Percentiles rank a stretch among this genome's conserved stretches.
These are phyloP conservation scores for Macaria liturata DNA, from an alignment of 2,888 invertebrate species.

Conservation along the genomic window DNA sequence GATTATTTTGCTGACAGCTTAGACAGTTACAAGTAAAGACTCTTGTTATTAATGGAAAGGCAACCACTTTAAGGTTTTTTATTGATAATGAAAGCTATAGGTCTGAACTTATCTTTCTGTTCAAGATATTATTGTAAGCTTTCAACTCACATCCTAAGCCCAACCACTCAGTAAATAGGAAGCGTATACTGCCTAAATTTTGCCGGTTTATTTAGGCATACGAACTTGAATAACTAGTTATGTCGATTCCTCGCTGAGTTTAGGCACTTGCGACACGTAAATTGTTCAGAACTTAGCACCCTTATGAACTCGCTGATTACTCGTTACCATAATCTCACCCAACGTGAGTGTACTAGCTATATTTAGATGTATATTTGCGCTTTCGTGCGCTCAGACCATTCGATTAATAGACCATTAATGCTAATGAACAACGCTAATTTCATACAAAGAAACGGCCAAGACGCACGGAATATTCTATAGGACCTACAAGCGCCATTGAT, in stretches of 20 bases:
- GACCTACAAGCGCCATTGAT: constrained; percentile 1
- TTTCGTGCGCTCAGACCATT: constrained; percentile 25
- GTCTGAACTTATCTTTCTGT: no score
- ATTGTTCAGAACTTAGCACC: constrained; percentile 19
- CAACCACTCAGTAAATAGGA: no score
- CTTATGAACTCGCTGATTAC: constrained; percentile 28
- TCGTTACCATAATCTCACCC: constrained; percentile 25
- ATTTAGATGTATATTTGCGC: background rate
- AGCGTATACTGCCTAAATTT: background rate
- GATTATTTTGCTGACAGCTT: no score
- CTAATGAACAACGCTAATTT: constrained; percentile 32
- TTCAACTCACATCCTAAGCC: no score
- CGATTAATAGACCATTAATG: constrained; percentile 32
- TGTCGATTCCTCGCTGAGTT: no score
- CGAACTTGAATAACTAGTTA: no score
- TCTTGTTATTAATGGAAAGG: no score
- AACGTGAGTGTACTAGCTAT: constrained; percentile 16
- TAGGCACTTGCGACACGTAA: background rate
- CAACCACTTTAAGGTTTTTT: no score
- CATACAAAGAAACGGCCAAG: constrained; percentile 26
- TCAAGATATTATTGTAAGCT: no score
- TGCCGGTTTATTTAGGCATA: no score
- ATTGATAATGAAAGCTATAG: no score
- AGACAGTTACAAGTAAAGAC: no score
- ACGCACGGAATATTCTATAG: constrained; percentile 22